Evolutionary conservation across 2,888 invertebrate species (phyloP).

Genomic region (Chirona hameri): DNA sequence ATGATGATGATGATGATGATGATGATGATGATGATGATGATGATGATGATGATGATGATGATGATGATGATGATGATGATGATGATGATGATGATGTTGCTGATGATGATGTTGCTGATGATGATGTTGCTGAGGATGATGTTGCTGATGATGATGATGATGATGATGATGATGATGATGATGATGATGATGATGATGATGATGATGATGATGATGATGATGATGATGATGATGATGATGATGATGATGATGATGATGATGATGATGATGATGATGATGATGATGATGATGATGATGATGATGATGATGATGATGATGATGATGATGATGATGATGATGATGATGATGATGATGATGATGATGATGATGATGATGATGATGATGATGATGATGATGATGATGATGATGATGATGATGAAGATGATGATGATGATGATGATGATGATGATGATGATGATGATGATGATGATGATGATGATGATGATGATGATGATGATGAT

Average conservation of each 20-base stretch:
- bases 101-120: too few relatives aligned
- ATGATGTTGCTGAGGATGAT: too few relatives aligned
- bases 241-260: constrained; percentile 11
- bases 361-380: constrained; percentile 11
- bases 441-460: constrained; percentile 3
- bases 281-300: constrained; percentile 22
- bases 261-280: constrained; percentile 22
- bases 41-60: constrained; percentile 8
- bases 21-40: constrained; percentile 22
- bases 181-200: constrained; percentile 22
- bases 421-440: constrained; percentile 22
- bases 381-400: constrained; percentile 22
- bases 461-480: constrained; percentile 11
- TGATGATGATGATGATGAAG: constrained; percentile 12
- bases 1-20: constrained; percentile 22
- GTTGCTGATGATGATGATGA: too few relatives aligned
- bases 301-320: constrained; percentile 22
- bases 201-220: constrained; percentile 22
- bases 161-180: too few relatives aligned
- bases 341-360: constrained; percentile 12
- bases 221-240: constrained; percentile 22
- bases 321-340: constrained; percentile 22
- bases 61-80: constrained; percentile 8
- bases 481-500: constrained; percentile 22
- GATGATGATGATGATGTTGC: too few relatives aligned